Evolutionary conservation across 2,888 invertebrate genomes (phyloP).

Genomic region (Saturnia japonica): DNA sequence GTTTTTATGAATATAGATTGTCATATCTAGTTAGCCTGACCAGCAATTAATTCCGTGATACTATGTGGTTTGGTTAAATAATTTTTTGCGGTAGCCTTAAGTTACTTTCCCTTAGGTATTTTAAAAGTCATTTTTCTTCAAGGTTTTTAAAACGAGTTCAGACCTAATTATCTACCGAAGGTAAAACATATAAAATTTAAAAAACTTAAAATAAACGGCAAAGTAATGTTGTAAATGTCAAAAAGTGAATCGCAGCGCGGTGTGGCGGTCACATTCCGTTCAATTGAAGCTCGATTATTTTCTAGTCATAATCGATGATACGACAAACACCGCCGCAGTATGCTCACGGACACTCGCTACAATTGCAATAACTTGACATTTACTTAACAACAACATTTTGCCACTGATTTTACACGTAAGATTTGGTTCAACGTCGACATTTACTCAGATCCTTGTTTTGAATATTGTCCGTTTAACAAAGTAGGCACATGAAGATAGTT

Average conservation of each 20-base stretch:
- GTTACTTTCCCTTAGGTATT: no score
- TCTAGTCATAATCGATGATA: conserved; percentile 35
- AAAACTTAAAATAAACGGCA: neutral
- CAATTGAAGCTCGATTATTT: conserved; percentile 28
- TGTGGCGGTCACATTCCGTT: conserved; percentile 4
- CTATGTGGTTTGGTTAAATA: no score
- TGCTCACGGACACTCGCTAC: conserved; percentile 67
- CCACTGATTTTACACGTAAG: conserved; percentile 17
- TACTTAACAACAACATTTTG: conserved; percentile 21
- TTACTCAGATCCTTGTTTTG: neutral
- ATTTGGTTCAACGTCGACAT: conserved; percentile 3
- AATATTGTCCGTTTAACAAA: neutral
- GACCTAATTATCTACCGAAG: neutral
- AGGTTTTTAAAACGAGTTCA: neutral
- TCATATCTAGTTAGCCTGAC: no score
- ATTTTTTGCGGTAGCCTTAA: no score
- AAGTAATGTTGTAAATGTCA: conserved; percentile 8
- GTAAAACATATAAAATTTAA: neutral
- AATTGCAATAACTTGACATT: conserved; percentile 52
- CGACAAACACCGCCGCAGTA: conserved; percentile 45
- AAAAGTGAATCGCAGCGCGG: neutral
- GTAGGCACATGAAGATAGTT: no score
- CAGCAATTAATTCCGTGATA: no score
- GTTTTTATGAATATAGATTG: no score
- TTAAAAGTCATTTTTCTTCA: neutral